Conservation (phyloP, 2,888 invertebrate genomes). For the Archips xylosteana region DNA sequence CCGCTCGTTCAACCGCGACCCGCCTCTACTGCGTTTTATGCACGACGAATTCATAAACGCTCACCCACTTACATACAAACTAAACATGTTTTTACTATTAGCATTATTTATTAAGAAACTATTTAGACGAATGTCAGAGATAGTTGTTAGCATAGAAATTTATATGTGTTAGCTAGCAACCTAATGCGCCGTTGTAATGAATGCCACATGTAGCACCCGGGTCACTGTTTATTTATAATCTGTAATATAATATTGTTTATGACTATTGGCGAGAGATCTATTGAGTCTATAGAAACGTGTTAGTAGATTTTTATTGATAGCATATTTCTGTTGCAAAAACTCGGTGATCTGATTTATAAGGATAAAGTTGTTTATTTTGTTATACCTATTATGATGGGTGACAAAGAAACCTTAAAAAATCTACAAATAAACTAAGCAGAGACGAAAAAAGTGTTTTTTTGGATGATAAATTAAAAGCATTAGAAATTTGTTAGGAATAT, state of each 20-base stretch:
- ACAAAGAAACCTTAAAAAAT: not conserved
- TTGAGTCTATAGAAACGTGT: slow-evolving; percentile 4
- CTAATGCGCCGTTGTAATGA: slow-evolving; percentile 30
- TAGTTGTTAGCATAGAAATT: slow-evolving; percentile 8
- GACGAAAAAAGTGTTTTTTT: not conserved
- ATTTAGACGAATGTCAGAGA: not conserved
- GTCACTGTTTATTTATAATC: slow-evolving; percentile 30
- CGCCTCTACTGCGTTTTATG: slow-evolving; percentile 6
- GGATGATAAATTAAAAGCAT: not conserved
- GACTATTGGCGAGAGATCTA: not conserved
- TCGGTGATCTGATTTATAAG: not conserved
- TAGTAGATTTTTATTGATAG: not conserved
- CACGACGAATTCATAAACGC: slow-evolving; percentile 22
- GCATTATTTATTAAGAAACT: slow-evolving; percentile 7
- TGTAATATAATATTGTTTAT: slow-evolving; percentile 13
- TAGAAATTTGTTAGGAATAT: slow-evolving; percentile 1
- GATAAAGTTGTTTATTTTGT: not conserved
- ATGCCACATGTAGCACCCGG: slow-evolving; percentile 15
- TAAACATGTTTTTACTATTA: slow-evolving; percentile 3
- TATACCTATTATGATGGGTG: not conserved
- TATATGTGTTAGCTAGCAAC: not conserved
- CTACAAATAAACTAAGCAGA: not conserved
- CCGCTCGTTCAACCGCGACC: slow-evolving; percentile 7
- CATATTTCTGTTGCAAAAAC: not conserved
- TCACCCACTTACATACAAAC: slow-evolving; percentile 19